These are phyloP conservation scores for Smutsia gigantea DNA, from an alignment of 2,797 vertebrate species.

Conservation along the genomic window DNA sequence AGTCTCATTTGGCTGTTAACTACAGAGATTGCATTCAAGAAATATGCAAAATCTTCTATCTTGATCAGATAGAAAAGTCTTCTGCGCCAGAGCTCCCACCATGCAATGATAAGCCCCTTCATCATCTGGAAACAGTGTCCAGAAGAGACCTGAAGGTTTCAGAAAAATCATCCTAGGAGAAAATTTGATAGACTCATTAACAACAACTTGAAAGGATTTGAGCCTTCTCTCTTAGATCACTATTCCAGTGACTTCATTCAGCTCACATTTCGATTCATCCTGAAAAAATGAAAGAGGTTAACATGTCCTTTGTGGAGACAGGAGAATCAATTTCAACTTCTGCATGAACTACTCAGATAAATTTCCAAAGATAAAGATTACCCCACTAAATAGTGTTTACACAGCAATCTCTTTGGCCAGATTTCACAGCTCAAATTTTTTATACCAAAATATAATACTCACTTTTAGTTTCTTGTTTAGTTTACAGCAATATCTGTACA, in stretches of 20 bases:
- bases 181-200: constrained; percentile 62
- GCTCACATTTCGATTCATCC: constrained; percentile 63
- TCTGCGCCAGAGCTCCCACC: not conserved
- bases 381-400: not conserved
- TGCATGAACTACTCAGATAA: not conserved
- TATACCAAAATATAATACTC: constrained; percentile 80
- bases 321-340: constrained; percentile 48
- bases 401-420: not conserved
- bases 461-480: constrained; percentile 99
- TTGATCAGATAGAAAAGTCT: not conserved
- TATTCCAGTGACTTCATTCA: constrained; percentile 54
- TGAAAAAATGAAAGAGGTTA: constrained; percentile 59
- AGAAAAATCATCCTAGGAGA: constrained; percentile 34
- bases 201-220: constrained; percentile 15
- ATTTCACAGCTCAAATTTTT: not conserved
- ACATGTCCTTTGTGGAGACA: constrained; percentile 30
- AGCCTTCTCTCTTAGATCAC: constrained; percentile 39
- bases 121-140: not conserved
- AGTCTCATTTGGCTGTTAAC: not conserved
- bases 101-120: not conserved
- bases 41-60: not conserved
- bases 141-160: not conserved
- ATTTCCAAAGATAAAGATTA: constrained; percentile 35
- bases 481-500: constrained; percentile 98
- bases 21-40: not conserved